Evolutionary conservation across 2,797 vertebrate species (phyloP).

Genomic region (Premnoplex brunnescens): DNA sequence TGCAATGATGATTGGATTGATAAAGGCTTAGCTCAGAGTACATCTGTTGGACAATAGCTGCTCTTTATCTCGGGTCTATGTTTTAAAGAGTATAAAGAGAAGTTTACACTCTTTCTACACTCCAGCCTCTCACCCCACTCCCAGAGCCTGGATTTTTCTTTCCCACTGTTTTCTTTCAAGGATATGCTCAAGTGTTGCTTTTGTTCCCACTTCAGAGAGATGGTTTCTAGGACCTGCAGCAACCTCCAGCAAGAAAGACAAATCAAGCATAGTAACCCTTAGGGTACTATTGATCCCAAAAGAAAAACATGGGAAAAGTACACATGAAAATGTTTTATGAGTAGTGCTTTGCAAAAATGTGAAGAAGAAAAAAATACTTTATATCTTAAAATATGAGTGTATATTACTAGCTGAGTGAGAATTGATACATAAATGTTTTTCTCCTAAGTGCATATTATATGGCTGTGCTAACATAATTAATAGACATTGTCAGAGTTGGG

Average conservation of each 20-base stretch:
- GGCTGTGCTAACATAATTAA: not conserved
- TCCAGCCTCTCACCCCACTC: conserved; percentile 22
- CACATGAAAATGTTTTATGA: not conserved
- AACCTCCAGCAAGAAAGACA: conserved; percentile 33
- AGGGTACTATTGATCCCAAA: not conserved
- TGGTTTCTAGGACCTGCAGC: conserved; percentile 6
- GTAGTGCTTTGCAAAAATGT: not conserved
- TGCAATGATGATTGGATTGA: not conserved
- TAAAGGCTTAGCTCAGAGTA: conserved; percentile 12
- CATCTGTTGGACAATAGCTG: conserved; percentile 37
- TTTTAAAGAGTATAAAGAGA: conserved; percentile 21
- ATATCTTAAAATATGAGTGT: not conserved
- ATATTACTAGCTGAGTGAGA: not conserved
- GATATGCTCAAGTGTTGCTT: conserved; percentile 10
- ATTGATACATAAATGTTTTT: not conserved
- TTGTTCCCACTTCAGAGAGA: conserved; percentile 49
- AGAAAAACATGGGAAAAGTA: not conserved
- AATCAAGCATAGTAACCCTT: not conserved
- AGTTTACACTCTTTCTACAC: conserved; percentile 38
- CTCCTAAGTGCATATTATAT: not conserved
- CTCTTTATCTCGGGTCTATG: conserved; percentile 1
- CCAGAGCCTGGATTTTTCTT: conserved; percentile 32
- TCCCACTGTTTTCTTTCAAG: conserved; percentile 43
- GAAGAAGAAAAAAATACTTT: not conserved
- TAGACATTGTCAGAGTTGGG: not conserved